Evolutionary conservation across 2,797 vertebrate species (phyloP).

Genomic region (Gobionotothen gibberifrons): DNA sequence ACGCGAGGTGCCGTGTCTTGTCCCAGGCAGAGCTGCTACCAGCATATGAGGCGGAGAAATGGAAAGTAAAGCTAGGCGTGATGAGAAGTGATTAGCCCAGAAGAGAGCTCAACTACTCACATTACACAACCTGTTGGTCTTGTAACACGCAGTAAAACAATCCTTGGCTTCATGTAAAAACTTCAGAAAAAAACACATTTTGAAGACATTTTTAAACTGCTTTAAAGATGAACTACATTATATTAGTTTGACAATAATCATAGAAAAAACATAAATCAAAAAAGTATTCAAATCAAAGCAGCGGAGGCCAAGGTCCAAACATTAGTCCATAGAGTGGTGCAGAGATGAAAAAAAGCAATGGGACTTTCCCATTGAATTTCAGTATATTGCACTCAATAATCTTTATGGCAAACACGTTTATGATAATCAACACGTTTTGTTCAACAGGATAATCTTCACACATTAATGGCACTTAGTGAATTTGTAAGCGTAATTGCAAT

Average conservation of each 20-base stretch:
- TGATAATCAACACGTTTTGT: no score
- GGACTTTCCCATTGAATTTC: no score
- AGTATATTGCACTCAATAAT: no score
- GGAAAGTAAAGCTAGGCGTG: not conserved
- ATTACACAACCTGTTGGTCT: not conserved
- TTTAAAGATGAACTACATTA: not conserved
- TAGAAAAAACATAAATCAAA: not conserved
- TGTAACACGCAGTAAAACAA: not conserved
- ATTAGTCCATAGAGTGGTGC: not conserved
- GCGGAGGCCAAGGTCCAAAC: not conserved
- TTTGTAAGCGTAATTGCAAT: no score
- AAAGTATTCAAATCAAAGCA: not conserved
- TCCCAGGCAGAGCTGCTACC: conserved; percentile 12
- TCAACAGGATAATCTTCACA: no score
- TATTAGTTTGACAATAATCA: not conserved
- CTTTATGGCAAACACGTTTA: no score
- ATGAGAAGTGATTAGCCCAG: conserved; percentile 27
- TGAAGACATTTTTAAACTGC: not conserved
- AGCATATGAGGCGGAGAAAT: not conserved
- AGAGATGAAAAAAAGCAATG: no score
- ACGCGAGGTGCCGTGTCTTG: conserved; percentile 66
- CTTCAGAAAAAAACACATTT: not conserved
- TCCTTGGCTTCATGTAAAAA: not conserved
- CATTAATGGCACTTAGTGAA: no score
- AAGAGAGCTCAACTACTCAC: not conserved